Percentiles rank a stretch among this genome's conserved stretches.
Conservation (phyloP, 2,888 invertebrate species). For the Drosophila nigricruria region DNA sequence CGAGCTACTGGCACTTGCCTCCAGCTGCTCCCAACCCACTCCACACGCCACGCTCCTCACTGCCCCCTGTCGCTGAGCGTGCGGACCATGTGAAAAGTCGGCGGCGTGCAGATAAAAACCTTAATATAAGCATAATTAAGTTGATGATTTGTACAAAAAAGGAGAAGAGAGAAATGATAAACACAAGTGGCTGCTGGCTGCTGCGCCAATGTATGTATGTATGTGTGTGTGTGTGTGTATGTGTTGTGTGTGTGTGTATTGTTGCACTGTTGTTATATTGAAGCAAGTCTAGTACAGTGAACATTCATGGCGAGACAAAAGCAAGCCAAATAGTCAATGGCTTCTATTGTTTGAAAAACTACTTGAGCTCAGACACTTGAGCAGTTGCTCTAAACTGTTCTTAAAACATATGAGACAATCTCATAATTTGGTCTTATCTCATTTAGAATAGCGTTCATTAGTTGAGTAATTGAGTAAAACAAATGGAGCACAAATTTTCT, state of each 20-base stretch:
- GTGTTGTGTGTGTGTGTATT: conserved; percentile 21
- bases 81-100: conserved; percentile 73
- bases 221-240: conserved; percentile 5
- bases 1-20: conserved; percentile 78
- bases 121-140: conserved; percentile 82
- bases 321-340: conserved; percentile 17
- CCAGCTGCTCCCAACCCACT: conserved; percentile 24
- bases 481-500: background rate
- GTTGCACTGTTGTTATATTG: conserved; percentile 44
- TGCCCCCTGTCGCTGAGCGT: background rate
- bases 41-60: background rate
- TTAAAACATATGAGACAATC: background rate
- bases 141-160: conserved; percentile 81
- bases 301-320: background rate
- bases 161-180: conserved; percentile 71
- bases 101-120: conserved; percentile 76
- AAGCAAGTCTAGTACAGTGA: conserved; percentile 40
- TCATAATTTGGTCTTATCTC: conserved; percentile 21
- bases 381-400: background rate
- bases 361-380: conserved; percentile 27
- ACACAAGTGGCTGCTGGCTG: conserved; percentile 60
- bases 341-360: conserved; percentile 18
- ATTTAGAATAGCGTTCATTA: conserved; percentile 28
- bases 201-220: conserved; percentile 7
- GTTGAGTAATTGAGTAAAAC: background rate